A percentile compares a stretch with the other conserved stretches of the same genome.
phyloP scores from a whole-genome alignment of 2,888 invertebrate genomes.

The Brachyptera risi region DNA sequence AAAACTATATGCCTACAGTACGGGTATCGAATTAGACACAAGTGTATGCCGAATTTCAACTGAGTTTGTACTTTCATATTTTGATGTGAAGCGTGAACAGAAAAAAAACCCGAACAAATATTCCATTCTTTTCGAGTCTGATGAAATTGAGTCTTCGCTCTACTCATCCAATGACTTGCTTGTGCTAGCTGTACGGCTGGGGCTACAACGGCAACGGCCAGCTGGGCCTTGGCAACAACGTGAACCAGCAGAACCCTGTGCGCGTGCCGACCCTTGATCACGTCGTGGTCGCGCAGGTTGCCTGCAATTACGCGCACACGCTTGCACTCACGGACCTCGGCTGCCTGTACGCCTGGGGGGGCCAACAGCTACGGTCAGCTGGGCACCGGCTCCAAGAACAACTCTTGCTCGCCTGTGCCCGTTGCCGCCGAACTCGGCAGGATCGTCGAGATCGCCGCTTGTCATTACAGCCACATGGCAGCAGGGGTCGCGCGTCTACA shows the following conservation, averaged over 20 bases:
- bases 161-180: too few species aligned
- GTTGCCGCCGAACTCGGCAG: conserved; percentile 49
- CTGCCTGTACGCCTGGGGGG: conserved; percentile 57
- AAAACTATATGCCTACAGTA: too few species aligned
- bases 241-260: conserved; percentile 52
- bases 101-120: too few species aligned
- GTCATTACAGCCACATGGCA: conserved; percentile 56
- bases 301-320: conserved; percentile 56
- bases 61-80: too few species aligned
- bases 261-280: conserved; percentile 46
- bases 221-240: conserved; percentile 53
- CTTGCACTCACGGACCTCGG: conserved; percentile 59
- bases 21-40: too few species aligned
- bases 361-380: conserved; percentile 58
- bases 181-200: conserved; percentile 55
- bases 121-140: too few species aligned
- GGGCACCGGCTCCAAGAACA: conserved; percentile 54
- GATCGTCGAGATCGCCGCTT: conserved; percentile 56
- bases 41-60: too few species aligned
- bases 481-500: conserved; percentile 53
- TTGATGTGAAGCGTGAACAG: too few species aligned
- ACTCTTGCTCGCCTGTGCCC: conserved; percentile 49
- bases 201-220: conserved; percentile 57
- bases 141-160: too few species aligned
- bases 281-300: conserved; percentile 46